Evolutionary conservation across 2,797 vertebrate species (phyloP), one percentile per base, ranked within the genome.

Genomic region (Artibeus lituratus): DNA sequence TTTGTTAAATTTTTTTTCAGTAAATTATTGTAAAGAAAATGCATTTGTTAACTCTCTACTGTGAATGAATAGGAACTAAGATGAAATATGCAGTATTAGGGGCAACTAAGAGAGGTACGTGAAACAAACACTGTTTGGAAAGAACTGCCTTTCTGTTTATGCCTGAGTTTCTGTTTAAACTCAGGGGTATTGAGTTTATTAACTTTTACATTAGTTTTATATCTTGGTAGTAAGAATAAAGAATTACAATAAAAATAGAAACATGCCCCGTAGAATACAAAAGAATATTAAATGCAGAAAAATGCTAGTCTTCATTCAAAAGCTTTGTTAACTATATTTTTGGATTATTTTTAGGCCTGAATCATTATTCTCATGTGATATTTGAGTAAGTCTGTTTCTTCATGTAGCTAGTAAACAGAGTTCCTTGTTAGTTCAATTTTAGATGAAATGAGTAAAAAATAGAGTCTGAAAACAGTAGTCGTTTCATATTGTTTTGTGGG

Each of bases 401-500:
- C 80, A 10, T 77, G 39, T 83, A 74, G 57, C 74, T 89, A 11
- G 74, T 92, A 92, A 94, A 95, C 87, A 88, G 74, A 59, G 22
- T 10, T 87, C 62, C 47, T 97, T 89, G 59, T 95, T 96, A 80
- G 21, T 57, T 92, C 82, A 55, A 5, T 78, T 80, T 74, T 85
- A 73, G 42, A 82, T 76, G 57, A 84, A 89, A 49, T 62, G 77
- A 78, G 49, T 81, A 67, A 96, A 85, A 85, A 77, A 91, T 94
- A 91, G 90, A 57, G n/a, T 96, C 73, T 96, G 32, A 87, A 90
- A 90, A 76, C n/a, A 83, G 55, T 81, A 47, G 62, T 70, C 70
- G 39, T 81, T 88, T 96, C 92, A 92, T 47, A 93, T 93, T 94
- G 90, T 92, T 85, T 72, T 94, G 51, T 73, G 59, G 39, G 78